These are phyloP conservation scores for Mormyrus hasselquistii DNA, from an alignment of 2,797 vertebrate species.

Conservation along the genomic window DNA sequence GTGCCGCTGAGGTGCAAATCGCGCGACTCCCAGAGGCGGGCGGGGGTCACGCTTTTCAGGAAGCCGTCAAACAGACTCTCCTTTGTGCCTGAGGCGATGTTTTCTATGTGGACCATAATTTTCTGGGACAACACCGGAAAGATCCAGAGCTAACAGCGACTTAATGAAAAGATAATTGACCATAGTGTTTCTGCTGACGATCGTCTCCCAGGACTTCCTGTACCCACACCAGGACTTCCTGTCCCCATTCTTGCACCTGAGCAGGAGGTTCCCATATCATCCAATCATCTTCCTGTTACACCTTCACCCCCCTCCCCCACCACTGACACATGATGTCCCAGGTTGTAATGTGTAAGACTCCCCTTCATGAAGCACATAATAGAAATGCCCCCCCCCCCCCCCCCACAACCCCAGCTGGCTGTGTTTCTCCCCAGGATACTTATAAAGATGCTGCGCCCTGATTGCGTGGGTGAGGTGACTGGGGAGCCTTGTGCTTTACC, in stretches of 20 bases:
- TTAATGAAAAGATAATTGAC: not conserved
- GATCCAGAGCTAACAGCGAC: not conserved
- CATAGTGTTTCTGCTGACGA: not conserved
- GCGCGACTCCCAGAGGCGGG: not conserved
- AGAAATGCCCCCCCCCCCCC: not conserved
- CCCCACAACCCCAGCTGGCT: not conserved
- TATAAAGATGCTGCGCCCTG: not conserved
- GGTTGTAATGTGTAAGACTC: not conserved
- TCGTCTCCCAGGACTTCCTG: not conserved
- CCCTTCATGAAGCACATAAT: not conserved
- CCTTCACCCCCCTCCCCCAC: not conserved
- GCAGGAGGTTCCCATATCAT: not conserved
- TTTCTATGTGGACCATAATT: not conserved
- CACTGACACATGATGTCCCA: not conserved
- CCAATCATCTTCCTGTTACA: not conserved
- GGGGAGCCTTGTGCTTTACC: conserved; percentile 22
- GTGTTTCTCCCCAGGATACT: conserved; percentile 6
- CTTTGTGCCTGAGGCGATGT: not conserved
- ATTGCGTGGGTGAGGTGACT: conserved; percentile 22
- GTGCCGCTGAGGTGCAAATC: not conserved
- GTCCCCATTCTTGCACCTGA: not conserved
- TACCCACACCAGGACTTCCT: not conserved
- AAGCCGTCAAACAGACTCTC: not conserved
- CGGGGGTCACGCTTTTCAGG: not conserved
- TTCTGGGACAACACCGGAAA: not conserved